Base-by-base conservation (phyloP, 1,140 invertebrate genomes). In the Macrobrachium rosenbergii region DNA sequence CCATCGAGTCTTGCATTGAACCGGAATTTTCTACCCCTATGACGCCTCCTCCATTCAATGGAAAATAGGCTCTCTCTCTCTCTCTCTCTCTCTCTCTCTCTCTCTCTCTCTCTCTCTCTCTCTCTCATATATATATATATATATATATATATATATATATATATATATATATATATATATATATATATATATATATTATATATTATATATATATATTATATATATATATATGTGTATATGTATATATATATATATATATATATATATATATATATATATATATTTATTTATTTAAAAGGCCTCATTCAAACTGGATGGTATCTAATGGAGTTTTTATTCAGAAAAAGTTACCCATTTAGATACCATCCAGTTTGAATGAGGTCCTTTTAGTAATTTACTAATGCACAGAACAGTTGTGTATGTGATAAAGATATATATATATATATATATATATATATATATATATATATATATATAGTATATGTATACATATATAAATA, bases 151-250 rank as follows among this genome's bases (percentile, higher is more conserved):
- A n/a, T 80, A 80, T 62, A 62, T 80, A 80, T 80, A 67, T 64
- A 81, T 45, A 37, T 37, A 28, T 64, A 19, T 37, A 67, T 67
- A n/a, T 58, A 37, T 81, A 19, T 81, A 64, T 64, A 17, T 64
- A 64, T 64, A 17, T 81, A 64, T 64, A n/a, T 80, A 43, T 80
- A n/a, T 80, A 43, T 64, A n/a, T 80, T 80, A n/a, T 64, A 43
- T 80, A n/a, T 80, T 80, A 43, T 80, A n/a, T 80, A 43, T 64
- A n/a, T 80, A 43, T 80, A n/a, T 77, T 80, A n/a, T 80, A n/a
- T 64, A 43, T 80, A n/a, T 80, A 43, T 80, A n/a, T 80, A 43
- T 80, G 12, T 80, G 23, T 80, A n/a, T 80, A 43, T 64, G 12
- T 80, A 43, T 80, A n/a, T 80, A 43, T 64, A n/a, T 80, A 43